Percentiles rank a stretch among this genome's conserved stretches.
phyloP scores from a whole-genome alignment of 30 jellyfish, hydroid and myxozoan genomes.

The Aurelia aurita region DNA sequence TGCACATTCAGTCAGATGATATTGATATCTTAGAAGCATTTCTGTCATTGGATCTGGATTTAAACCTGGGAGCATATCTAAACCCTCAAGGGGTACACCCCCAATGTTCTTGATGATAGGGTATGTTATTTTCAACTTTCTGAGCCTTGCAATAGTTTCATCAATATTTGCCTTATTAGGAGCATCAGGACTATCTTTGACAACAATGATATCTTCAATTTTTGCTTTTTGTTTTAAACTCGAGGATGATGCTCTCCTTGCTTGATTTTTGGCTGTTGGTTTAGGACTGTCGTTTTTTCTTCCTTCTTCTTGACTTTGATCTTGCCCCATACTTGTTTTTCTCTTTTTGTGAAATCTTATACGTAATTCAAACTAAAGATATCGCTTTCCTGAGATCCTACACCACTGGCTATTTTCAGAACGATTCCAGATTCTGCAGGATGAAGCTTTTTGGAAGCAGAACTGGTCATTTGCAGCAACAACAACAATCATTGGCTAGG shows the following conservation, averaged over 20 bases:
- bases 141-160: conserved; percentile 61
- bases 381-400: no score
- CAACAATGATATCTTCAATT: conserved; percentile 83
- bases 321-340: conserved; percentile 70
- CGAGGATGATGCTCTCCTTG: background rate
- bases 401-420: no score
- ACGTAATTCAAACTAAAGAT: no score
- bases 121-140: conserved; percentile 55
- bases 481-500: no score
- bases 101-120: conserved; percentile 65
- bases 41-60: conserved; percentile 83
- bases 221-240: conserved; percentile 70
- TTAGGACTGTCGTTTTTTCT: background rate
- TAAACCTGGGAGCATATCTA: conserved; percentile 64
- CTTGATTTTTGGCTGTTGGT: no score
- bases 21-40: conserved; percentile 85
- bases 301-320: conserved; percentile 55
- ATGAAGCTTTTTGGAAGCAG: no score
- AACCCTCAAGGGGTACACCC: conserved; percentile 56
- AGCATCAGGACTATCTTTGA: conserved; percentile 57
- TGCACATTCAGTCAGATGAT: conserved; percentile 94
- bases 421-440: no score
- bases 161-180: conserved; percentile 48
- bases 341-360: no score
- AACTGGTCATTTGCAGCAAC: no score